Percentiles rank a stretch among this genome's conserved stretches.
These are phyloP conservation scores for Tenrec ecaudatus DNA, from an alignment of 2,113 vertebrate genomes.

Conservation along the genomic window DNA sequence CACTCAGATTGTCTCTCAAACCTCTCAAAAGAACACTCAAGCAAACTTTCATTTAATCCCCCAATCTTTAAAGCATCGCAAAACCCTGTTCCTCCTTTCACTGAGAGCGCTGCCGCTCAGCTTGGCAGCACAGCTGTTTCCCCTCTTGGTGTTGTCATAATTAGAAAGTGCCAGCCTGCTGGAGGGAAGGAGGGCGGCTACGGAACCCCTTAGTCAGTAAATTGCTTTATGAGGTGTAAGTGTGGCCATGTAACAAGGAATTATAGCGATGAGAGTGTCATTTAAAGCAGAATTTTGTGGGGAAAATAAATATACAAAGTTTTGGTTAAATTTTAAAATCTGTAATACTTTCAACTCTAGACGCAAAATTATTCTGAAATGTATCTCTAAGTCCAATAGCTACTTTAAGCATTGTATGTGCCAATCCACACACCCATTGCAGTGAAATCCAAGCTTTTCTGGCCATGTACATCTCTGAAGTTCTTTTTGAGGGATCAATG, in stretches of 20 bases:
- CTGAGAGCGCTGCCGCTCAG: neutral
- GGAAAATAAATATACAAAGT: neutral
- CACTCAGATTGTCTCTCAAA: neutral
- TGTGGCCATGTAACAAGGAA: conserved; percentile 50
- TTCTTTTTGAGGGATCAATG: neutral
- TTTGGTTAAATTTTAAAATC: neutral
- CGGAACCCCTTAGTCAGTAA: conserved; percentile 59
- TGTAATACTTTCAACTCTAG: neutral
- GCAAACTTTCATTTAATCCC: conserved; percentile 61
- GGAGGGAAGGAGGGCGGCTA: conserved; percentile 46
- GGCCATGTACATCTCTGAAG: neutral
- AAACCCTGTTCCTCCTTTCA: conserved; percentile 44
- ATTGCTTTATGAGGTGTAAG: conserved; percentile 53
- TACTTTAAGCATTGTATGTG: neutral
- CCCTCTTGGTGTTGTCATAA: conserved; percentile 28
- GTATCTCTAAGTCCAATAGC: neutral
- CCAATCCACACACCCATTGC: neutral
- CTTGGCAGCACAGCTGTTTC: neutral
- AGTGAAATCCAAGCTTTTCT: neutral
- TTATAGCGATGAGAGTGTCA: neutral
- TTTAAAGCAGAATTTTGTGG: conserved; percentile 22
- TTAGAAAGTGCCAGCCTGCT: conserved; percentile 61
- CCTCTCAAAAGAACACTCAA: conserved; percentile 19
- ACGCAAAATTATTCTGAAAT: neutral
- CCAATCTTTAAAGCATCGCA: conserved; percentile 60